A percentile compares a stretch with the other conserved stretches of the same genome.
These are phyloP conservation scores for Drosophila obscura DNA, from an alignment of 1,140 invertebrate species.

Conservation along the genomic window DNA sequence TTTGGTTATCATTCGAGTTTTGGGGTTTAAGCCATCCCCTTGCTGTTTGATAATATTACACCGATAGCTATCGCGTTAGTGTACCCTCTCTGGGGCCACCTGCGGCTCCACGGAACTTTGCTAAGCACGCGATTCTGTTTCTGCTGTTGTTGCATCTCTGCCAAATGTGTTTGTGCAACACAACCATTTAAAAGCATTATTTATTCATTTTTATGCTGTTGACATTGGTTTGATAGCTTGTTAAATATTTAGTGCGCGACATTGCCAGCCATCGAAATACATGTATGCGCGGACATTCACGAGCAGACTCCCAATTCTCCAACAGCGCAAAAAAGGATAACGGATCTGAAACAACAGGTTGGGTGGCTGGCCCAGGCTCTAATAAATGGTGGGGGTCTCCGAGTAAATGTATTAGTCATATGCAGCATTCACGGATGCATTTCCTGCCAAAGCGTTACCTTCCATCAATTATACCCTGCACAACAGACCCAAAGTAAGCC, in stretches of 20 bases:
- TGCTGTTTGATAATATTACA: not conserved
- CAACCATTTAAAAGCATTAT: slow-evolving; percentile 65
- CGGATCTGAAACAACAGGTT: too few species aligned
- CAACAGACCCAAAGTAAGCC: slow-evolving; percentile 6
- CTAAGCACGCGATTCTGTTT: slow-evolving; percentile 42
- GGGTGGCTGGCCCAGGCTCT: too few species aligned
- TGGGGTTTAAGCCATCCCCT: not conserved
- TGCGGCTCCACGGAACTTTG: slow-evolving; percentile 52
- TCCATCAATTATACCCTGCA: not conserved
- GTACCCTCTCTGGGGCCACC: slow-evolving; percentile 59
- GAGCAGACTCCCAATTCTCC: too few species aligned
- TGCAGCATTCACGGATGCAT: too few species aligned
- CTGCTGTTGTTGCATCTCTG: slow-evolving; percentile 40
- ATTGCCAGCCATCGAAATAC: too few species aligned
- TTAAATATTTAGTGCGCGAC: slow-evolving; percentile 52
- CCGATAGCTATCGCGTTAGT: slow-evolving; percentile 3
- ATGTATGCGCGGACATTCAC: too few species aligned
- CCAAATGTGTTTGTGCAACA: slow-evolving; percentile 57
- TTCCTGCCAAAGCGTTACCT: too few species aligned
- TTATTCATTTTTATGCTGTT: slow-evolving; percentile 72
- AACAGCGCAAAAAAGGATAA: too few species aligned
- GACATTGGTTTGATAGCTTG: slow-evolving; percentile 53
- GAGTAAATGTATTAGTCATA: too few species aligned
- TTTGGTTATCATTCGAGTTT: too few species aligned
- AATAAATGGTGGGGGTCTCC: too few species aligned